Evolutionary conservation across 2,888 invertebrate genomes (phyloP).

Genomic region (Agelastica alni): DNA sequence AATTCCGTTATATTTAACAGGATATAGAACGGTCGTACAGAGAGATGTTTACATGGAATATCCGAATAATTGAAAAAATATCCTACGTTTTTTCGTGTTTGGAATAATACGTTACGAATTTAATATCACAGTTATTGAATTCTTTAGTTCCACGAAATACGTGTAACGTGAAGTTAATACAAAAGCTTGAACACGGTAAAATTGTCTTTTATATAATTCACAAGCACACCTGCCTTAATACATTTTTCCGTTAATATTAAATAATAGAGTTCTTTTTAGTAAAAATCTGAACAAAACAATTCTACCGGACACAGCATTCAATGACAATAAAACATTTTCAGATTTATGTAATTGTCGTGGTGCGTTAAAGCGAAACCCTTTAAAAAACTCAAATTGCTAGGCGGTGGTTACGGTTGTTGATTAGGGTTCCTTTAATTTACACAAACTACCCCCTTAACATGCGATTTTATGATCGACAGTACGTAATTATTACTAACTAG

Average conservation of each 20-base stretch:
- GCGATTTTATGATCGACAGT: constrained; percentile 1
- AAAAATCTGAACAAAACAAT: constrained; percentile 29
- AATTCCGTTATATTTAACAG: no score
- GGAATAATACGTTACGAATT: no score
- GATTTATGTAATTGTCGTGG: constrained; percentile 43
- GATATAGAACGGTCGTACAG: no score
- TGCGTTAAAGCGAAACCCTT: constrained; percentile 32
- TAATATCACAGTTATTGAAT: constrained; percentile 1
- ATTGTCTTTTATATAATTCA: constrained; percentile 35
- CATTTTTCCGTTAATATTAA: constrained; percentile 38
- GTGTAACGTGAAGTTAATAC: constrained; percentile 23
- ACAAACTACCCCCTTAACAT: no score
- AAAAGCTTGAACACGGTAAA: constrained; percentile 20
- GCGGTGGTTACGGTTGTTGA: constrained; percentile 28
- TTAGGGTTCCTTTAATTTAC: constrained; percentile 24
- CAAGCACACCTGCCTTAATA: constrained; percentile 39
- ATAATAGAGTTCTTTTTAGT: constrained; percentile 32
- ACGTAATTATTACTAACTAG: no score
- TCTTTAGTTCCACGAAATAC: constrained; percentile 17
- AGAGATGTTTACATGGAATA: no score
- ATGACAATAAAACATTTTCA: constrained; percentile 41
- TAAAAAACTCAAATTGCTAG: constrained; percentile 21
- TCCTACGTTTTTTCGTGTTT: no score
- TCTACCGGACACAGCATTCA: constrained; percentile 39
- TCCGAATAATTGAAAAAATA: no score